Evolutionary conservation across 2,113 vertebrate species (phyloP), one percentile per base, ranked within the genome.

Genomic region (Datnioides undecimradiatus): DNA sequence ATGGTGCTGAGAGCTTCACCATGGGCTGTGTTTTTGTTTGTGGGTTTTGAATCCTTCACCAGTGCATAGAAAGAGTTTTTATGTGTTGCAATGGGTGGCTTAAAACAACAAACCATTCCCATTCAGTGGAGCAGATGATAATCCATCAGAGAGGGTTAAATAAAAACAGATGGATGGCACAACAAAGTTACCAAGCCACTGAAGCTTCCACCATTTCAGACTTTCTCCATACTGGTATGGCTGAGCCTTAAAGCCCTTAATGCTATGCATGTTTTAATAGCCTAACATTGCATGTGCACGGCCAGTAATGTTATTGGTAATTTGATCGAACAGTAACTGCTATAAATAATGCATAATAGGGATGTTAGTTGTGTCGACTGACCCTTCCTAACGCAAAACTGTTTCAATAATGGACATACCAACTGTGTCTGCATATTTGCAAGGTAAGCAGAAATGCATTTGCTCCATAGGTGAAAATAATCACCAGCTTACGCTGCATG

Each of bases 11-110:
- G 38, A 70, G 29, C 33, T 82, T 40, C 0, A 70, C 60, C 33
- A 43, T 11, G 5, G 51, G 76, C 45, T 69, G 36, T 69, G 36
- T 64, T 73, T 83, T 74, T 45, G 49, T 67, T 67, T 75, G 25
- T 70, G 41, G 46, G 29, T 31, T 54, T 9, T 64, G 41, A 77
- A 33, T 68, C 29, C 27, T 63, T 59, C 57, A 60, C 12, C 36
- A 34, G 69, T 1, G 0, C 36, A 34, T 4, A 25, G 29, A 3
- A 36, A 66, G 11, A 62, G 19, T 9, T 7, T 19, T 54, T 31
- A 12, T 57, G 27, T 79, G 51, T 43, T 12, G 33, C 9, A 48
- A 59, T 29, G 49, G 25, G 21, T 27, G 51, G 21, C 65, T 71
- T 46, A 36, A 66, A 74, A 34, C n/a, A 36, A 27, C 10, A 34